phyloP scores from a whole-genome alignment of 2,113 vertebrate species.

The Ophthalmotilapia sp. region DNA sequence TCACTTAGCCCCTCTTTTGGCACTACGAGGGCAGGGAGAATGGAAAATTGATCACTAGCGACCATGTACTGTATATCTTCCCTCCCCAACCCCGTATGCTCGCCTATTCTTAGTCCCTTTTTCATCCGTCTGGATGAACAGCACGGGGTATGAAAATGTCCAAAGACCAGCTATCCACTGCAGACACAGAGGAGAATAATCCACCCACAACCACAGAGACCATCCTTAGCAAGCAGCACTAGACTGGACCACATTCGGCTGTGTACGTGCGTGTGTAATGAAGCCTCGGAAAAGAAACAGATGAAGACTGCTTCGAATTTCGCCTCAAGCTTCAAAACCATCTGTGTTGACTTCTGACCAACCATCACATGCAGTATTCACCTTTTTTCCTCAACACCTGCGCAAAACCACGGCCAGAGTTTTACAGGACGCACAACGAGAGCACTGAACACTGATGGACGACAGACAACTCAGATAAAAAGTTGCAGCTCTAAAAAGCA shows the following conservation, averaged over 20 bases:
- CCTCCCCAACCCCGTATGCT: not conserved
- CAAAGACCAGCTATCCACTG: slow-evolving; percentile 56
- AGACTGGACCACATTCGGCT: slow-evolving; percentile 2
- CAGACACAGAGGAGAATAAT: slow-evolving; percentile 34
- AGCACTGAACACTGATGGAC: slow-evolving; percentile 14
- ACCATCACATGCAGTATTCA: slow-evolving; percentile 22
- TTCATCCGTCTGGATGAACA: slow-evolving; percentile 29
- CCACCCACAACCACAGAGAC: slow-evolving; percentile 25
- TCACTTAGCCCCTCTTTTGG: slow-evolving; percentile 56
- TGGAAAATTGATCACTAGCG: slow-evolving; percentile 35
- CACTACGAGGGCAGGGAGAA: slow-evolving; percentile 48
- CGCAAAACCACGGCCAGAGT: slow-evolving; percentile 4
- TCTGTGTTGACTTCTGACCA: slow-evolving; percentile 11
- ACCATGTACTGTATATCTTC: slow-evolving; percentile 17
- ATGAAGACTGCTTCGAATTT: slow-evolving; percentile 1
- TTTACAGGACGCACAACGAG: not conserved
- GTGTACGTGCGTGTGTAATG: not conserved
- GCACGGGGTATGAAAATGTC: slow-evolving; percentile 36
- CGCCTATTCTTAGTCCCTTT: slow-evolving; percentile 20
- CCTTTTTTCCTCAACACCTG: not conserved
- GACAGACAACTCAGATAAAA: slow-evolving; percentile 24
- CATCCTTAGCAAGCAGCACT: slow-evolving; percentile 6
- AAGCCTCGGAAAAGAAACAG: slow-evolving; percentile 14
- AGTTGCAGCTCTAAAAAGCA: slow-evolving; percentile 33
- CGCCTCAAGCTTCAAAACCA: slow-evolving; percentile 33